Evolutionary conservation across 2,888 invertebrate genomes (phyloP), one percentile per base, ranked within the genome.

Genomic region (Eristalis intricaria): DNA sequence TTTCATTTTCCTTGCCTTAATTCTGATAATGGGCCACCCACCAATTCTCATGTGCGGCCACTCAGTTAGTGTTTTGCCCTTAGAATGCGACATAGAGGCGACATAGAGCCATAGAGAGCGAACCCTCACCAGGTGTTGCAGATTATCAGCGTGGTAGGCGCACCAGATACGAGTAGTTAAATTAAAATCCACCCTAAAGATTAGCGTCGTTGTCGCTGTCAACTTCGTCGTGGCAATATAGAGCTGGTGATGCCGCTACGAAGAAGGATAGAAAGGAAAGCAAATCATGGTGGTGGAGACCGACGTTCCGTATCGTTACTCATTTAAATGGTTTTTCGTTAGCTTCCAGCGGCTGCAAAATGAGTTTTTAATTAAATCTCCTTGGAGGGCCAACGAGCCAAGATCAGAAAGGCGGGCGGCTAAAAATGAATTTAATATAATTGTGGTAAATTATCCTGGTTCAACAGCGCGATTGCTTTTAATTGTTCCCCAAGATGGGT

Each of bases 331-430:
- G 66, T 79, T 87, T 87, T 87, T 87, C 84, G 86, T 78, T 87
- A 63, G 87, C 87, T 87, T 79, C 71, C 56, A 83, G 86, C 86
- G 71, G 64, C 74, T 76, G 79, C 88, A 88, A 91, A 90, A 91
- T 91, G 89, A 89, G 87, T 90, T 90, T 91, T 91, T 91, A 91
- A 91, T 92, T 91, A 90, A 90, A 92, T 91, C 90, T 90, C 76
- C 68, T 74, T 26, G 69, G 64, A 66, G 69, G 74, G 63, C 82
- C 84, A 73, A 68, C 80, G 56, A 76, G 66, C 61, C 71, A 65
- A 38, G 60, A 66, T 79, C 29, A 64, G 71, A 43, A 76, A 70
- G 10, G 11, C 43, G 40, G 40, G 22, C 15, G 15, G 60, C 26
- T 26, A 60, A 88, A 86, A 58, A 82, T 66, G 43, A 83, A 83